Conservation (phyloP, 2,888 invertebrate genomes). For the Drosophila atroscutellata region DNA sequence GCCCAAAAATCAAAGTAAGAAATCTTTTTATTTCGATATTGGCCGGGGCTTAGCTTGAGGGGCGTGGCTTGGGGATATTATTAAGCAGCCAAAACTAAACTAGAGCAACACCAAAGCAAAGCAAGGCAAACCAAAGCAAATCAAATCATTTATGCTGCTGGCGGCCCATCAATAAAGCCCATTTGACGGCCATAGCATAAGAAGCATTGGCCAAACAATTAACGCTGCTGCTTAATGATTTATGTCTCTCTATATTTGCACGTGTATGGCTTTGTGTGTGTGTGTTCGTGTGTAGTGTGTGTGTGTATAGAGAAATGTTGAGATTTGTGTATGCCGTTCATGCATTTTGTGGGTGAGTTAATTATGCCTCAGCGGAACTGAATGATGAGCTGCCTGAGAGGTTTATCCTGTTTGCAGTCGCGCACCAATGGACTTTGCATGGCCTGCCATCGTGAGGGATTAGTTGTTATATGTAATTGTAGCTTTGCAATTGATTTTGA, state of each 20-base stretch:
- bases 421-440: conserved; percentile 5
- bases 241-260: conserved; percentile 42
- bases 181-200: conserved; percentile 64
- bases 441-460: conserved; percentile 5
- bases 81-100: conserved; percentile 5
- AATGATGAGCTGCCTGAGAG: conserved; percentile 63
- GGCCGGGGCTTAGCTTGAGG: too few species aligned
- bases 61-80: background rate
- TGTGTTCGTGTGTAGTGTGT: background rate
- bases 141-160: conserved; percentile 77
- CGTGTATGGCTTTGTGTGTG: background rate
- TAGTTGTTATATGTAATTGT: conserved; percentile 36
- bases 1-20: conserved; percentile 46
- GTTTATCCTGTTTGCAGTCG: conserved; percentile 38
- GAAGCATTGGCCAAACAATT: conserved; percentile 73
- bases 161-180: conserved; percentile 70
- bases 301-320: background rate
- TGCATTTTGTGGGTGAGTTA: conserved; percentile 43
- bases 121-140: conserved; percentile 61
- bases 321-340: conserved; percentile 5
- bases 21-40: conserved; percentile 5
- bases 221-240: conserved; percentile 74
- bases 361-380: conserved; percentile 58
- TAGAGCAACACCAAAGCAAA: conserved; percentile 18
- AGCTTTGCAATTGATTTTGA: conserved; percentile 25